Conservation (phyloP, 2,113 vertebrate genomes). For the Apistogramma diplotaenia region DNA sequence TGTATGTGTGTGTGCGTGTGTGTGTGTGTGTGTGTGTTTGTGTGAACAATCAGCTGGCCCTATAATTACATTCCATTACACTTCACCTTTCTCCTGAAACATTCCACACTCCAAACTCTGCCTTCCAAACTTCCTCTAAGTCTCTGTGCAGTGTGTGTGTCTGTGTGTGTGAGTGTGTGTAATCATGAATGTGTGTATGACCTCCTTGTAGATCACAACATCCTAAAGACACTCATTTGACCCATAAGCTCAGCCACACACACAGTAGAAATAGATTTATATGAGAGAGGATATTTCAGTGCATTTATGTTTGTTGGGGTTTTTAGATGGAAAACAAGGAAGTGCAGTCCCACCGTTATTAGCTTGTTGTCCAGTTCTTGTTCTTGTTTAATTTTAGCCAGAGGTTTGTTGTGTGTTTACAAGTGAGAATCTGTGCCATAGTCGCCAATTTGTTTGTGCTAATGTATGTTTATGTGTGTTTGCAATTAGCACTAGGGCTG, state of each 20-base stretch:
- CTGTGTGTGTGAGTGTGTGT: slow-evolving; percentile 10
- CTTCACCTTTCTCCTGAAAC: slow-evolving; percentile 70
- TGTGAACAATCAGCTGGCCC: slow-evolving; percentile 25
- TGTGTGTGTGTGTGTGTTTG: slow-evolving; percentile 4
- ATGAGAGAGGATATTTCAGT: not conserved
- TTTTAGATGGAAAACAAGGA: not conserved
- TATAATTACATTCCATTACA: slow-evolving; percentile 73
- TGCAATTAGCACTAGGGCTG: not conserved
- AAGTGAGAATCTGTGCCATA: not conserved
- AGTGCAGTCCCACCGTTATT: slow-evolving; percentile 25
- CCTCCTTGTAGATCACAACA: slow-evolving; percentile 21
- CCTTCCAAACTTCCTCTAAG: slow-evolving; percentile 49
- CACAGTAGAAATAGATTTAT: not conserved
- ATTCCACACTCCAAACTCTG: slow-evolving; percentile 55
- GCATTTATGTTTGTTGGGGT: too few relatives aligned
- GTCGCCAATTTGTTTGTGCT: slow-evolving; percentile 23
- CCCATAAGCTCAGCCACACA: not conserved
- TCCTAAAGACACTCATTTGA: not conserved
- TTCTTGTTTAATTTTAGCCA: slow-evolving; percentile 17
- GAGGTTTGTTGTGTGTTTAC: slow-evolving; percentile 12
- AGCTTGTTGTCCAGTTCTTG: slow-evolving; percentile 17
- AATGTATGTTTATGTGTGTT: slow-evolving; percentile 6
- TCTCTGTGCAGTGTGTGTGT: slow-evolving; percentile 20
- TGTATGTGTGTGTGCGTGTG: not conserved
- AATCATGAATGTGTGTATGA: slow-evolving; percentile 2